These are phyloP conservation scores for Eupleurogrammus muticus DNA, from an alignment of 2,797 vertebrate species.

Conservation along the genomic window DNA sequence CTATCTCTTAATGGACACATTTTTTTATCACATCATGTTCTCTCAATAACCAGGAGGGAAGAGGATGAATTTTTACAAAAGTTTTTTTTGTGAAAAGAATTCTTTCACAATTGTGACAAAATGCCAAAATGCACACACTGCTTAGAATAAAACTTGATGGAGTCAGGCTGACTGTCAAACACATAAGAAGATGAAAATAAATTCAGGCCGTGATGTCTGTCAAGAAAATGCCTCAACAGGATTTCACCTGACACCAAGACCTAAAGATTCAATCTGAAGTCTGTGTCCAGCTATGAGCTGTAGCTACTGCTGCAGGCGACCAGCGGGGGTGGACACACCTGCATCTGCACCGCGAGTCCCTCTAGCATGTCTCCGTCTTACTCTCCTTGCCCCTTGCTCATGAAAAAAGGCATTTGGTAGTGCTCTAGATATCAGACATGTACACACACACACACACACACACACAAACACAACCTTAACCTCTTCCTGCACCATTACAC, in stretches of 20 bases:
- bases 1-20: not conserved
- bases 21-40: not conserved
- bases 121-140: not conserved
- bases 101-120: slow-evolving; percentile 12
- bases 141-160: slow-evolving; percentile 9
- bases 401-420: too few relatives aligned
- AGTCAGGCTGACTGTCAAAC: slow-evolving; percentile 37
- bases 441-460: not conserved
- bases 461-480: slow-evolving; percentile 1
- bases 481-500: slow-evolving; percentile 59
- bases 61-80: not conserved
- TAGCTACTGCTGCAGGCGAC: too few relatives aligned
- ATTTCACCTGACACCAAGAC: slow-evolving; percentile 28
- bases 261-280: slow-evolving; percentile 23
- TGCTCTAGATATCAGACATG: too few relatives aligned
- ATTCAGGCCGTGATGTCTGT: slow-evolving; percentile 47
- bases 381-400: too few relatives aligned
- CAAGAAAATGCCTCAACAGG: slow-evolving; percentile 18
- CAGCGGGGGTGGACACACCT: too few relatives aligned
- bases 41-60: not conserved
- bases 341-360: too few relatives aligned
- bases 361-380: too few relatives aligned
- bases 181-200: slow-evolving; percentile 35
- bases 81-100: slow-evolving; percentile 4
- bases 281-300: too few relatives aligned